Percentiles rank a stretch among this genome's conserved stretches.
Evolutionary conservation across 2,797 vertebrate species (phyloP).

Genomic region (Coranthus polyacanthus): DNA sequence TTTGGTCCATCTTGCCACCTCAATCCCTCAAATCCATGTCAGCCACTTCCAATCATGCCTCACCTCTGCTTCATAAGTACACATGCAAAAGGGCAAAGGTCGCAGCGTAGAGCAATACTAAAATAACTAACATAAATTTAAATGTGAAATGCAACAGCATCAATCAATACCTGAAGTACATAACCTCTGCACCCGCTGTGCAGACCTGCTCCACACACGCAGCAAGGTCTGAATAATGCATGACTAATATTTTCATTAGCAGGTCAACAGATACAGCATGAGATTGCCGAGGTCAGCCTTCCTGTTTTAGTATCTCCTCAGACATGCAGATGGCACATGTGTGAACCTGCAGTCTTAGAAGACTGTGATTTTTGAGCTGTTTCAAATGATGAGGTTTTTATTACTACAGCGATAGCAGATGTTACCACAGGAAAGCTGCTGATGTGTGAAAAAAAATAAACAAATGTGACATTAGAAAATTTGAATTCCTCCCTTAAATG

Average conservation of each 20-base stretch:
- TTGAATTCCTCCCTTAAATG: not conserved
- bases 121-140: constrained; percentile 26
- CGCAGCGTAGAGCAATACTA: constrained; percentile 7
- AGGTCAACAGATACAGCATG: constrained; percentile 20
- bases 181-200: not conserved
- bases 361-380: constrained; percentile 11
- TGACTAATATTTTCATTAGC: constrained; percentile 41
- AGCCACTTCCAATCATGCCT: not conserved
- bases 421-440: not conserved
- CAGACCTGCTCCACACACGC: constrained; percentile 28
- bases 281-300: constrained; percentile 41
- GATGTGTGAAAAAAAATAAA: not conserved
- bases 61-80: constrained; percentile 7
- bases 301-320: constrained; percentile 14
- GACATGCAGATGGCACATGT: constrained; percentile 15
- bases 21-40: not conserved
- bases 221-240: constrained; percentile 49
- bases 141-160: constrained; percentile 30
- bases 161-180: constrained; percentile 38
- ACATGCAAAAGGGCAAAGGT: constrained; percentile 43
- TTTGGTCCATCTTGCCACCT: constrained; percentile 8
- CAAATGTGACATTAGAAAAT: not conserved
- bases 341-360: constrained; percentile 15
- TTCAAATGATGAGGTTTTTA: not conserved
- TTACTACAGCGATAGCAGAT: not conserved